Conservation (phyloP, 2,888 invertebrate species). For the Leptopilina myrica region DNA sequence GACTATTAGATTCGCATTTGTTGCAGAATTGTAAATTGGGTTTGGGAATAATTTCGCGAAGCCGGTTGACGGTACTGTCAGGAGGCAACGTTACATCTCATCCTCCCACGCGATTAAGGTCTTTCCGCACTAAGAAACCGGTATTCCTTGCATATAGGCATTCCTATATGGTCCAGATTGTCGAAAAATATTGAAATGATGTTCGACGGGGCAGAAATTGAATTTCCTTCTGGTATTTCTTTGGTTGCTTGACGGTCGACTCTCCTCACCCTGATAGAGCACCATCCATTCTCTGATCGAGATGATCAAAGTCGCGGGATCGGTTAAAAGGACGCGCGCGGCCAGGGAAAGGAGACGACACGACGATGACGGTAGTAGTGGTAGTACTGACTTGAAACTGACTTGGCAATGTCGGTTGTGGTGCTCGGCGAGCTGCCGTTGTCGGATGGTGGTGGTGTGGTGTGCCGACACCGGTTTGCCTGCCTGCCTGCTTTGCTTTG, state of each 20-base stretch:
- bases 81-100: slow-evolving; percentile 28
- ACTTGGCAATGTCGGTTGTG: slow-evolving; percentile 36
- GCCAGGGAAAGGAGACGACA: slow-evolving; percentile 42
- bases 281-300: neutral
- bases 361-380: slow-evolving; percentile 43
- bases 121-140: slow-evolving; percentile 40
- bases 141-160: slow-evolving; percentile 16
- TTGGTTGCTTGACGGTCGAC: neutral
- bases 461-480: slow-evolving; percentile 59
- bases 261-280: neutral
- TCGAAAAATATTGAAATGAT: neutral
- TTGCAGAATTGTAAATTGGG: neutral
- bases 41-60: no score
- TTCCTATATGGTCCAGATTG: slow-evolving; percentile 14
- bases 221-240: neutral
- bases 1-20: neutral
- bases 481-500: slow-evolving; percentile 57
- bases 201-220: neutral
- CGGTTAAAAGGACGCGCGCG: slow-evolving; percentile 20
- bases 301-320: slow-evolving; percentile 2
- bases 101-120: slow-evolving; percentile 38
- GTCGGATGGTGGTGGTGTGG: slow-evolving; percentile 52
- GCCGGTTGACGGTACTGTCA: slow-evolving; percentile 36
- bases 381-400: slow-evolving; percentile 36
- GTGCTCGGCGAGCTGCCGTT: slow-evolving; percentile 41